Percentiles rank a stretch among this genome's conserved stretches.
These are phyloP conservation scores for Chloroceryle amazona DNA, from an alignment of 2,797 vertebrate species.

Conservation along the genomic window DNA sequence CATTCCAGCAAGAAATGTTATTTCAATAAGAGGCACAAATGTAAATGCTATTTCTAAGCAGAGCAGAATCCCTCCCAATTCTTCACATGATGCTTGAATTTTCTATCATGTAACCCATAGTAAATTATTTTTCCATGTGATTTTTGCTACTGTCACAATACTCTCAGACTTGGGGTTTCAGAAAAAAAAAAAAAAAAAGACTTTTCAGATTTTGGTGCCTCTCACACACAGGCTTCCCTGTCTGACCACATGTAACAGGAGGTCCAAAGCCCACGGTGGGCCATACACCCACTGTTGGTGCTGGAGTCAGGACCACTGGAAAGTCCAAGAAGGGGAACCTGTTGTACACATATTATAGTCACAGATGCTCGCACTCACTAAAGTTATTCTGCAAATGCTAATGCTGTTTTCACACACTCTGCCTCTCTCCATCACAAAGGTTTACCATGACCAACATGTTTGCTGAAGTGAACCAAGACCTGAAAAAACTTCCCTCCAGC, in stretches of 20 bases:
- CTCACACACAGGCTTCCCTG: neutral
- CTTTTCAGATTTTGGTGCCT: fast-evolving
- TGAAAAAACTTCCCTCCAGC: neutral
- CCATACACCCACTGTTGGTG: neutral
- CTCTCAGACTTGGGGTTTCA: neutral
- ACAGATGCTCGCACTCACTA: fast-evolving
- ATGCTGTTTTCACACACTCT: neutral
- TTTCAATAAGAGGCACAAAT: constrained; percentile 16
- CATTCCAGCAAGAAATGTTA: neutral
- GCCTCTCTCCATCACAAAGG: neutral
- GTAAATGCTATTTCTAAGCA: neutral
- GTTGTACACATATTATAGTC: fast-evolving
- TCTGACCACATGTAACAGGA: neutral
- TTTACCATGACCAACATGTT: neutral
- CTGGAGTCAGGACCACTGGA: neutral
- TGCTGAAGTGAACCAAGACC: neutral
- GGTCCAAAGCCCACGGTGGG: fast-evolving
- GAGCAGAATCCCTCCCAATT: neutral
- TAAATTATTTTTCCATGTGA: neutral
- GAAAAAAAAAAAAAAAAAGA: neutral
- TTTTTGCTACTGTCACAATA: neutral
- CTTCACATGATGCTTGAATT: neutral
- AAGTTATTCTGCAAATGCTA: neutral
- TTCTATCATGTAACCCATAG: neutral
- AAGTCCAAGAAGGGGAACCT: neutral